A percentile compares a stretch with the other conserved stretches of the same genome.
Conservation (phyloP, 2,113 vertebrate genomes). For the Bos javanicus region DNA sequence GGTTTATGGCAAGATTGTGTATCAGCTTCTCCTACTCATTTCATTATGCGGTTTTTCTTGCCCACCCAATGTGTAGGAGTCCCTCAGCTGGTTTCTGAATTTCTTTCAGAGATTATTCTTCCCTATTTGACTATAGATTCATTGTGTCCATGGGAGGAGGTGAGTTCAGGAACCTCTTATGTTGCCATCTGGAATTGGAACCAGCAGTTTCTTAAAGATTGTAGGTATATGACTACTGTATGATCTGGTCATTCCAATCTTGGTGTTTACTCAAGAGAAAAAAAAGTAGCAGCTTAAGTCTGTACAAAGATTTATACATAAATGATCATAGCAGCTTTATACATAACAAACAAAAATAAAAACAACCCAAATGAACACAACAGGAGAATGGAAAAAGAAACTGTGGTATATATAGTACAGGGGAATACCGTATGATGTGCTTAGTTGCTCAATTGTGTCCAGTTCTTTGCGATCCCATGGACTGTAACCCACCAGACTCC, state of each 20-base stretch:
- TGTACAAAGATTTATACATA: not conserved
- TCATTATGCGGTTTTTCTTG: not conserved
- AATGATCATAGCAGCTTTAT: not conserved
- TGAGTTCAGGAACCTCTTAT: not conserved
- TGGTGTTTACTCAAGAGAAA: not conserved
- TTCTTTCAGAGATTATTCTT: not conserved
- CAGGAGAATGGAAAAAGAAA: not conserved
- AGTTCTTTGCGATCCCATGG: not conserved
- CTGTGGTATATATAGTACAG: not conserved
- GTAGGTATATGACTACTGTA: not conserved
- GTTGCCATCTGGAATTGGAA: not conserved
- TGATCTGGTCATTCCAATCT: not conserved
- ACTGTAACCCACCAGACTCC: not conserved
- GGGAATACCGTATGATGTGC: not conserved
- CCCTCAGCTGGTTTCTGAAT: not conserved
- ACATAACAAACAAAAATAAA: not conserved
- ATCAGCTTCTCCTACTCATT: not conserved
- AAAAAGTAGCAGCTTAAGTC: not conserved
- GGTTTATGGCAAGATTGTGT: not conserved
- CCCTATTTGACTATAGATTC: not conserved
- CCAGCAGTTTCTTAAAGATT: not conserved
- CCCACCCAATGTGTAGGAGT: not conserved
- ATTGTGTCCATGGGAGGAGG: not conserved
- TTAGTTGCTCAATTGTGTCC: not conserved
- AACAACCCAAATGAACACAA: not conserved